Conservation (phyloP, 1,140 invertebrate genomes). For the Wiebesia pumilae region DNA sequence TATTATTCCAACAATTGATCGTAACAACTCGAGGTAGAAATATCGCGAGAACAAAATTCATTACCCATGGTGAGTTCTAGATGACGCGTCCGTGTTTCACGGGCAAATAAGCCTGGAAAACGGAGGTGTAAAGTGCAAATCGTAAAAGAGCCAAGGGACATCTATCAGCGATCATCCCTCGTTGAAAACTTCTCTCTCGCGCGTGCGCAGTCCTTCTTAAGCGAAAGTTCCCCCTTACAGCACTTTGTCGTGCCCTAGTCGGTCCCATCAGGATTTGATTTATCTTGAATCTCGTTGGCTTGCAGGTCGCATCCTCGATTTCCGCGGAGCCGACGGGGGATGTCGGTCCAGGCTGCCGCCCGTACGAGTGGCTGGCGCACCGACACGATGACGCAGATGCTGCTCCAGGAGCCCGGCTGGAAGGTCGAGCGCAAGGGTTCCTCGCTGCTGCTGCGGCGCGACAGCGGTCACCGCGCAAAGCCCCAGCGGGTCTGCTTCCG, state of each 20-base stretch:
- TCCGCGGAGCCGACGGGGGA: background rate
- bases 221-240: no score
- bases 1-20: background rate
- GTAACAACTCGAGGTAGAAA: background rate
- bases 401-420: slow-evolving; percentile 74
- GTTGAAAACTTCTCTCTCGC: background rate
- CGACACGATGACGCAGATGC: slow-evolving; percentile 66
- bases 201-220: background rate
- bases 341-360: background rate
- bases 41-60: background rate
- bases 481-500: slow-evolving; percentile 71
- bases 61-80: background rate
- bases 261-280: background rate
- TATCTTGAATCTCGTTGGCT: slow-evolving; percentile 20
- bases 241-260: background rate
- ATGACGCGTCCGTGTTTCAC: background rate
- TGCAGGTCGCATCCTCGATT: background rate
- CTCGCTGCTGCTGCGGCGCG: slow-evolving; percentile 69
- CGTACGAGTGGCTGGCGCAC: background rate
- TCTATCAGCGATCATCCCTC: background rate
- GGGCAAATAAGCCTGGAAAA: background rate
- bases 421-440: slow-evolving; percentile 73
- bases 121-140: background rate
- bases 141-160: background rate
- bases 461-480: slow-evolving; percentile 64